Evolutionary conservation across 2,888 invertebrate genomes (phyloP).

Genomic region (Diarsia dahlii): DNA sequence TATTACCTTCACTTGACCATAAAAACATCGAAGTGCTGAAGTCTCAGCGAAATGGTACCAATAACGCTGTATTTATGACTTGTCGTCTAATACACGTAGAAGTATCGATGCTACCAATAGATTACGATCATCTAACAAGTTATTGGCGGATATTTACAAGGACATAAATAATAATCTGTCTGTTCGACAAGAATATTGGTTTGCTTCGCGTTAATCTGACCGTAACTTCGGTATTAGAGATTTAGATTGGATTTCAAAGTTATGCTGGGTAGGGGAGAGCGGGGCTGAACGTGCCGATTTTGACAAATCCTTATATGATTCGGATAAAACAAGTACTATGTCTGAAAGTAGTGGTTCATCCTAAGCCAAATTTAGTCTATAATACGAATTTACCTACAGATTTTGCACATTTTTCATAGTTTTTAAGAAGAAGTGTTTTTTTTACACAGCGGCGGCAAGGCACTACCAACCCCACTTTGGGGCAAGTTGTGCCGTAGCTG

Average conservation of each 20-base stretch:
- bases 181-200: conserved; percentile 2
- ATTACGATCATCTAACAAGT: background rate
- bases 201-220: conserved; percentile 7
- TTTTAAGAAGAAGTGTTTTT: no score
- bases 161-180: conserved; percentile 1
- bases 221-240: conserved; percentile 3
- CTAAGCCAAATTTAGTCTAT: no score
- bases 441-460: no score
- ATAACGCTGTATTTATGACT: conserved; percentile 31
- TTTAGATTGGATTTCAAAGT: conserved; percentile 24
- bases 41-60: conserved; percentile 1
- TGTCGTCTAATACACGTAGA: conserved; percentile 2
- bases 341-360: no score
- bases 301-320: no score
- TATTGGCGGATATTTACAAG: conserved; percentile 1
- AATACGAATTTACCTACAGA: no score
- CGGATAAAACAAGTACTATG: no score
- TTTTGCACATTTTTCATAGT: no score
- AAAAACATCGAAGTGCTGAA: conserved; percentile 32
- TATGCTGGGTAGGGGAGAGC: no score
- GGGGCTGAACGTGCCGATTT: no score
- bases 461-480: no score
- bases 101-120: conserved; percentile 21
- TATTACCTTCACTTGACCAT: conserved; percentile 12
- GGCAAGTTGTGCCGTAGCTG: no score